Base-by-base conservation (phyloP, 2,888 invertebrate genomes). In the Pristionchus japonicus region DNA sequence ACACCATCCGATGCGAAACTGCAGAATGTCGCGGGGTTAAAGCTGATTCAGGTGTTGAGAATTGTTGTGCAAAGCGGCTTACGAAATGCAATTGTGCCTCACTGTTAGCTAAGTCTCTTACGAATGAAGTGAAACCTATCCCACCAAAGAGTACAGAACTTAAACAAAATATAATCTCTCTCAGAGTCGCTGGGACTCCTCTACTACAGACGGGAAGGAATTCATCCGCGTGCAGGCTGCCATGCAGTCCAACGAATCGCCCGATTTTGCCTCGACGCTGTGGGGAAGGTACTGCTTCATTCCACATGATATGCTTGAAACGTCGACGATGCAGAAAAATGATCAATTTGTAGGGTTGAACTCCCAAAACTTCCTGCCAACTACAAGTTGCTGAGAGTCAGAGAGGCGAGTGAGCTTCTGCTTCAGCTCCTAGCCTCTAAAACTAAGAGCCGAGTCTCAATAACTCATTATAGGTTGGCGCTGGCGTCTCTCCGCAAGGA, bases 101-200 rank as follows among this genome's bases (percentile, higher is more conserved):
- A 61, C n/a, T 11, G 6, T 11, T 27, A 3, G 27, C 61, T n/a
- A n/a, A 23, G 9, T 27, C 3, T 6, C 9, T 61, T 61, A 27
- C 11, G 23, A 6, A 27, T 1, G 27, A 13, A 1, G 61, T 61
- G 61, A 61, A 61, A 27, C 61, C 3, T 27, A 61, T n/a, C 61
- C 13, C 23, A 27, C n/a, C n/a, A n/a, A n/a, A n/a, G n/a, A n/a
- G n/a, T n/a, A n/a, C n/a, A n/a, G n/a, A n/a, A n/a, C n/a, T n/a
- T n/a, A n/a, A n/a, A 70, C 37, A 20, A 70, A 43, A 80, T 43
- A 47, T n/a, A 86, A n/a, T 15, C 11, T 9, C 34, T 43, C 13
- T 23, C 67, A 86, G 86, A 86, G 67, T 67, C 86, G 86, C 13
- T 86, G 86, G 86, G 86, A 86, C n/a, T 43, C 86, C 17, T 64